A percentile compares a stretch with the other conserved stretches of the same genome.
Conservation (phyloP, 2,113 vertebrate species). For the Phalacrocorax pelagicus region DNA sequence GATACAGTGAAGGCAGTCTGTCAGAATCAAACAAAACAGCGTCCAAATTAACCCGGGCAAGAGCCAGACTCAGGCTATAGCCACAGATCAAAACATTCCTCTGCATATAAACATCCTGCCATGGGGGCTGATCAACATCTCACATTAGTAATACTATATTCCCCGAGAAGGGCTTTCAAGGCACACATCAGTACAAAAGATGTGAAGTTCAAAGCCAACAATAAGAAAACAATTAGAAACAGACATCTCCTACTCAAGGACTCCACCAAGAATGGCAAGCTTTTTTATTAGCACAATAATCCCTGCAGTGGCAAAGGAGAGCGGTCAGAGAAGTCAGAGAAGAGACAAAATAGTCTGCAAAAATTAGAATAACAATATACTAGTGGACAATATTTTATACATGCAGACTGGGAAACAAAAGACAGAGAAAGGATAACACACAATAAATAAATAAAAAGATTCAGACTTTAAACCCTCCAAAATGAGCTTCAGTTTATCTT, state of each 20-base stretch:
- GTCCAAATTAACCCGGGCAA: conserved; percentile 14
- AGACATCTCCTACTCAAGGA: conserved; percentile 48
- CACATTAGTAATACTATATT: conserved; percentile 58
- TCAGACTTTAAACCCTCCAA: neutral
- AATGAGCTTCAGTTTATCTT: neutral
- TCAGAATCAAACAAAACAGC: conserved; percentile 50
- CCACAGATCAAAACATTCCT: conserved; percentile 64
- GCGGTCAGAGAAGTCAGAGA: neutral
- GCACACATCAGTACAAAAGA: conserved; percentile 52
- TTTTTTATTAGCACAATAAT: conserved; percentile 59
- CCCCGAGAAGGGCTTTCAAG: conserved; percentile 52
- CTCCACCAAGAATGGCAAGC: conserved; percentile 38
- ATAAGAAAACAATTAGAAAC: conserved; percentile 75
- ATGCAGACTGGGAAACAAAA: neutral
- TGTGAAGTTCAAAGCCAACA: conserved; percentile 72
- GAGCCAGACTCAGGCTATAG: conserved; percentile 21
- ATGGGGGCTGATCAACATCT: conserved; percentile 54
- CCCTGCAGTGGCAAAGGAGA: conserved; percentile 26
- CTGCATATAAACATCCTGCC: conserved; percentile 61
- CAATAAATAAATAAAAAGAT: neutral
- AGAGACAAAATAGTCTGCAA: conserved; percentile 26
- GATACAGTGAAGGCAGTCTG: conserved; percentile 37
- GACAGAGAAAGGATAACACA: neutral
- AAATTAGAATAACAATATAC: neutral
- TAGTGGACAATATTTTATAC: neutral